A percentile compares a stretch with the other conserved stretches of the same genome.
Evolutionary conservation across 64 coral and sea anemone genomes (phyloP).

Genomic region (Porites lutea): DNA sequence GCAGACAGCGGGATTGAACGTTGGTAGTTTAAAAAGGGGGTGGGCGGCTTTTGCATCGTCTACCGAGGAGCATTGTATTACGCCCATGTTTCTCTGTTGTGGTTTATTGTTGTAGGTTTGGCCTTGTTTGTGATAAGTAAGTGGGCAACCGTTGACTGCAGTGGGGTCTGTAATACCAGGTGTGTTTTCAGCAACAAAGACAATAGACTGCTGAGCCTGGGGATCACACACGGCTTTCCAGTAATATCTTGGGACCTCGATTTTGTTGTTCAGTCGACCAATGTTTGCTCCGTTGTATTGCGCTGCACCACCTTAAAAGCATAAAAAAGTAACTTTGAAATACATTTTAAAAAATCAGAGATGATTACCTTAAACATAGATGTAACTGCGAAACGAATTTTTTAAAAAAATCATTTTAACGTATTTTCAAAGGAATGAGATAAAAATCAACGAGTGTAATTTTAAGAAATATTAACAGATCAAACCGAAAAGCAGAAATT

Average conservation of each 20-base stretch:
- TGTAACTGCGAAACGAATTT: too few relatives aligned
- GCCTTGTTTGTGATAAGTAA: not conserved
- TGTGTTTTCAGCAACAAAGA: not conserved
- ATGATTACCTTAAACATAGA: too few relatives aligned
- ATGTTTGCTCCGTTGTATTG: not conserved
- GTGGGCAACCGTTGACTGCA: not conserved
- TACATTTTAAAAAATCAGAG: too few relatives aligned
- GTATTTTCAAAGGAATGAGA: too few relatives aligned
- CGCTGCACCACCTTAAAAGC: not conserved
- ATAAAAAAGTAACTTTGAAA: too few relatives aligned
- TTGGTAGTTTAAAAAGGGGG: not conserved
- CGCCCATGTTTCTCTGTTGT: not conserved
- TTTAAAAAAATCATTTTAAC: too few relatives aligned
- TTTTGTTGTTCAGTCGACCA: not conserved
- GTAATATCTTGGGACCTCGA: not conserved
- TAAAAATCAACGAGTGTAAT: too few relatives aligned
- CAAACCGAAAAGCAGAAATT: too few relatives aligned
- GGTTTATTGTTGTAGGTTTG: too few relatives aligned
- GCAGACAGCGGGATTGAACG: not conserved
- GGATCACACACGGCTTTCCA: conserved; percentile 21
- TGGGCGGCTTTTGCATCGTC: not conserved
- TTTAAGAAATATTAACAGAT: too few relatives aligned
- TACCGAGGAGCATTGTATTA: not conserved
- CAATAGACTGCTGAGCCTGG: not conserved
- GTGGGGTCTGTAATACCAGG: not conserved